Percentiles rank a stretch among this genome's conserved stretches.
Conservation (phyloP, 2,113 vertebrate species). For the Gracilinanus agilis region DNA sequence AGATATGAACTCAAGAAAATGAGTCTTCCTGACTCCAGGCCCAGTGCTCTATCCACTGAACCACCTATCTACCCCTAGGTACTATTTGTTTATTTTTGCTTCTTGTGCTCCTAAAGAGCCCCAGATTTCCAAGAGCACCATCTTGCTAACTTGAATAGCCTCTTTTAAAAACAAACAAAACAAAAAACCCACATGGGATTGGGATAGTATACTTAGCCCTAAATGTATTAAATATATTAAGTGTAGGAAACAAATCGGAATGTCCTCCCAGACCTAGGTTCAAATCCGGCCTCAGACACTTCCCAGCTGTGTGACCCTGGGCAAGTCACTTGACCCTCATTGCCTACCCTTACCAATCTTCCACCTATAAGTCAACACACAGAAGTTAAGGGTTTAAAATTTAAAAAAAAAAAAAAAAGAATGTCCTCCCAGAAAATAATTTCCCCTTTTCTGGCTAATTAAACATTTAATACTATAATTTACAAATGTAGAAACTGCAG, state of each 20-base stretch:
- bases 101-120: not conserved
- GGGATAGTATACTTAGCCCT: conserved; percentile 16
- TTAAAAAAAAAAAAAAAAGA: no score
- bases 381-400: no score
- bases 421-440: conserved; percentile 11
- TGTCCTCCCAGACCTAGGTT: conserved; percentile 12
- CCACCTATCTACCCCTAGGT: no score
- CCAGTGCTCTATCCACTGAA: no score
- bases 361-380: no score
- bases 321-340: no score
- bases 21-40: no score
- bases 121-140: conserved; percentile 12
- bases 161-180: not conserved
- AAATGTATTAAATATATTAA: not conserved
- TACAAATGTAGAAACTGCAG: no score
- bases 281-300: no score
- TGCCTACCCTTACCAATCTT: no score
- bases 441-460: conserved; percentile 60
- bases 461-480: not conserved
- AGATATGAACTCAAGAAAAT: no score
- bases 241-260: conserved; percentile 5
- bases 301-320: no score
- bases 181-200: not conserved
- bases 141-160: not conserved
- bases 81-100: not conserved